Evolutionary conservation across 2,888 invertebrate genomes (phyloP), one percentile per base, ranked within the genome.

Genomic region (Nomada ruficornis): DNA sequence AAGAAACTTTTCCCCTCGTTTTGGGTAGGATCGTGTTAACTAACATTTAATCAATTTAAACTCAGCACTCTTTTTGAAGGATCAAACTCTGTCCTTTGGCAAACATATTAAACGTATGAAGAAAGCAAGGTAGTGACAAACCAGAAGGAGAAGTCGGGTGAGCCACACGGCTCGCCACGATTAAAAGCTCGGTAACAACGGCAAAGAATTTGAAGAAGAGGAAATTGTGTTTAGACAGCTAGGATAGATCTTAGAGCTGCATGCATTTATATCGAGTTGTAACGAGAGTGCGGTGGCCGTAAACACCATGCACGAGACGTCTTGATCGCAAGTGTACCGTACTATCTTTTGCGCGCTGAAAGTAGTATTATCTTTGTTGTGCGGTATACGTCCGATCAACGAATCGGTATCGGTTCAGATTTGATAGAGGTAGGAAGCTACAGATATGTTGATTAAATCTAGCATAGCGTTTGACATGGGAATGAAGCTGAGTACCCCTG

Each of bases 181-280:
- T 72, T 54, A 29, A 29, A 60, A 60, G 23, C 81, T 80, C 67
- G 65, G 74, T 78, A 62, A 42, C 23, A 36, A 55, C 54, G 69
- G 54, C 59, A 76, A 44, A 65, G 26, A 50, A 54, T 80, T 72
- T 36, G 82, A 77, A 44, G 77, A 63, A 68, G 75, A 77, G 65
- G 60, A 73, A 68, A 82, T 75, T 69, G 70, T 75, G 86, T 86
- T 86, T 88, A 89, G 87, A 86, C 84, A 86, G 83, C 87, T 90
- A 89, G 89, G 83, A 83, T 89, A 91, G 88, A 86, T 82, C 86
- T 86, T 91, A 91, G 91, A 86, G 89, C 88, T 91, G 91, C 89
- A 91, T 91, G 91, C 90, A 91, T 91, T 91, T 89, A 91, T 88
- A 86, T 88, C 82, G 82, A 86, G 79, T 82, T 83, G 81, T 87